Base-by-base conservation (phyloP, 2,113 vertebrate species). In the Mungos mungo region DNA sequence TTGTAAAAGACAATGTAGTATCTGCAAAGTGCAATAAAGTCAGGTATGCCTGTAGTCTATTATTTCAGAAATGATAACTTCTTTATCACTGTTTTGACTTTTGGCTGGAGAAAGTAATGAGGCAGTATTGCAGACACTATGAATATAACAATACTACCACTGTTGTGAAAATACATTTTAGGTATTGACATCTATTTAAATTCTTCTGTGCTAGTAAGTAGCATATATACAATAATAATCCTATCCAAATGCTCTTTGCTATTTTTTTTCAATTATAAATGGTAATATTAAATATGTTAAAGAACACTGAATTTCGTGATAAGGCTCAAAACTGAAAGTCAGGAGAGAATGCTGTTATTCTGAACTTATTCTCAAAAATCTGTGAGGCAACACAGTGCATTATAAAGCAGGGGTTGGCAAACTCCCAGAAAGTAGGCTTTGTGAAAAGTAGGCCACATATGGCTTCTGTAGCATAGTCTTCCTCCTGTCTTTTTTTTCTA, bases 11-110 rank as follows among this genome's bases (percentile, higher is more conserved):
- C 47, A 7, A 47, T 76, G 74, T 7, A 76, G 27, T 31, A 76
- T 47, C 7, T 76, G 29, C 41, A 31, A 29, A 76, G 41, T 45
- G 41, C 74, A 76, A 47, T 76, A 47, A 76, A 76, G 41, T 3
- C 16, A 69, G 33, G 33, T 9, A 69, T 69, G 7, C 14, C 27
- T 31, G 25, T 35, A 86, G 23, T 65, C 57, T 66, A 1, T n/a
- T 29, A 93, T 93, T 92, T 89, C 29, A 80, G 21, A 94, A 72
- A 93, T 35, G 21, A 74, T n/a, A 91, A 76, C 41, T 27, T 83
- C 71, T 31, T 95, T n/a, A 83, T 72, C 68, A n/a, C 77, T 84
- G 57, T 35, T 94, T 23, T 89, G 45, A 95, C 13, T 50, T 19
- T 0, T 89, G 65, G 31, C 31, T 82, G 23, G 23, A 86, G 2